A percentile compares a stretch with the other conserved stretches of the same genome.
These are phyloP conservation scores for Mycteria americana DNA, from an alignment of 2,797 vertebrate genomes.

Conservation along the genomic window DNA sequence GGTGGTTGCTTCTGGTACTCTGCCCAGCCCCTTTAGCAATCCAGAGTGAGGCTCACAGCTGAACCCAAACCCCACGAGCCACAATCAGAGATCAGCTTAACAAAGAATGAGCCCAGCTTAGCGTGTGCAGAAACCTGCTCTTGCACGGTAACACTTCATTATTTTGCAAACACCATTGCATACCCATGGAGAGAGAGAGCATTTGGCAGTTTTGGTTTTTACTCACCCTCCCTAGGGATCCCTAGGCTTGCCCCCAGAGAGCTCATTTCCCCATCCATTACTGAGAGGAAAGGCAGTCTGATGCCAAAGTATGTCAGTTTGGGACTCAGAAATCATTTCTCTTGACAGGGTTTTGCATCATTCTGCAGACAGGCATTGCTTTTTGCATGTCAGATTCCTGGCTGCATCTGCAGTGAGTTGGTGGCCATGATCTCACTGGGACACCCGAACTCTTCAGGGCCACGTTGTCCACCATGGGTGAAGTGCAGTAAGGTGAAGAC, in stretches of 20 bases:
- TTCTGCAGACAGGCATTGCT: not conserved
- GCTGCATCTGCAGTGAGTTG: not conserved
- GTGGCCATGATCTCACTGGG: not conserved
- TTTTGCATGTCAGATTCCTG: not conserved
- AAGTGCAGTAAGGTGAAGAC: not conserved
- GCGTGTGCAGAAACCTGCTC: accelerated
- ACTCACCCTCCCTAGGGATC: not conserved
- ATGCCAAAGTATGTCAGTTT: not conserved
- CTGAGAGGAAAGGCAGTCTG: not conserved
- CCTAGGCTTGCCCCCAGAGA: not conserved
- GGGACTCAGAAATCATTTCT: not conserved
- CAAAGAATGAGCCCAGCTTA: not conserved
- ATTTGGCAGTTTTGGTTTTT: not conserved
- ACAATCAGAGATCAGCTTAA: not conserved
- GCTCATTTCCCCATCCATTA: not conserved
- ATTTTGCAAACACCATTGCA: not conserved
- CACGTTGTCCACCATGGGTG: accelerated
- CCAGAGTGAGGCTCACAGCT: not conserved
- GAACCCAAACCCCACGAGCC: not conserved
- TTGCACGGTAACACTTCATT: not conserved
- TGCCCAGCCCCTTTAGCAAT: not conserved
- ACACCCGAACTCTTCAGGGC: not conserved
- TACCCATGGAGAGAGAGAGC: not conserved
- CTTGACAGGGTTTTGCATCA: not conserved
- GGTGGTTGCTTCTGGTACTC: not conserved